Evolutionary conservation across 2,888 invertebrate species (phyloP).

Genomic region (Tenthredo scrophulariae): DNA sequence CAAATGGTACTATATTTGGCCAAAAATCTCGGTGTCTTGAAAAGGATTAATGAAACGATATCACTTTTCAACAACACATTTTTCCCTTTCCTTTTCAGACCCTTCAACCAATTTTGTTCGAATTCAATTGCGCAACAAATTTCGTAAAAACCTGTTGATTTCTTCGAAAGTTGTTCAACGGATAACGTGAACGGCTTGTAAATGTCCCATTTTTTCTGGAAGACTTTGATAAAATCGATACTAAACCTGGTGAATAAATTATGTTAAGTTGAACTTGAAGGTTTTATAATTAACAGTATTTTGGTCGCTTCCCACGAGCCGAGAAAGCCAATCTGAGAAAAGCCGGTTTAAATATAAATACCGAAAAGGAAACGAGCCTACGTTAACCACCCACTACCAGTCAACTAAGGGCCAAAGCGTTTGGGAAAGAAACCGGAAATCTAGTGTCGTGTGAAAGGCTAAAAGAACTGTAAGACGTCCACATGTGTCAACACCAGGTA

Average conservation of each 20-base stretch:
- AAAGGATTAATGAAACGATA: too few species aligned
- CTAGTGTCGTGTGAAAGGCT: constrained; percentile 52
- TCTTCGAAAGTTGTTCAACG: not conserved
- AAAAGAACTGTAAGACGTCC: constrained; percentile 46
- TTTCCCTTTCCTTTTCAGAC: too few species aligned
- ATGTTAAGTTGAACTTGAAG: constrained; percentile 1
- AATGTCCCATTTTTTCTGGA: not conserved
- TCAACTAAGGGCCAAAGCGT: constrained; percentile 15
- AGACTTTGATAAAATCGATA: not conserved
- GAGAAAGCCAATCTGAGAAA: constrained; percentile 47
- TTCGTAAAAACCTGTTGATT: not conserved
- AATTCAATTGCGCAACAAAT: not conserved
- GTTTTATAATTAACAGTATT: constrained; percentile 17
- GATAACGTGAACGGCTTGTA: not conserved
- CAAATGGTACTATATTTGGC: too few species aligned
- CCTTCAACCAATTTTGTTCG: too few species aligned
- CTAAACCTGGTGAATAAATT: not conserved
- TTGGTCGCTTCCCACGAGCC: constrained; percentile 39
- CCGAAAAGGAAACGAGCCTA: constrained; percentile 43
- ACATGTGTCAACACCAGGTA: constrained; percentile 29
- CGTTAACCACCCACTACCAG: constrained; percentile 32
- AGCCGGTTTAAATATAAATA: constrained; percentile 56
- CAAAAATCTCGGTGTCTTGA: too few species aligned
- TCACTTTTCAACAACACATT: too few species aligned
- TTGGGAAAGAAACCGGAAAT: constrained; percentile 51